These are phyloP conservation scores for Meiosimyza decipiens DNA, from an alignment of 2,888 invertebrate genomes.

Conservation along the genomic window DNA sequence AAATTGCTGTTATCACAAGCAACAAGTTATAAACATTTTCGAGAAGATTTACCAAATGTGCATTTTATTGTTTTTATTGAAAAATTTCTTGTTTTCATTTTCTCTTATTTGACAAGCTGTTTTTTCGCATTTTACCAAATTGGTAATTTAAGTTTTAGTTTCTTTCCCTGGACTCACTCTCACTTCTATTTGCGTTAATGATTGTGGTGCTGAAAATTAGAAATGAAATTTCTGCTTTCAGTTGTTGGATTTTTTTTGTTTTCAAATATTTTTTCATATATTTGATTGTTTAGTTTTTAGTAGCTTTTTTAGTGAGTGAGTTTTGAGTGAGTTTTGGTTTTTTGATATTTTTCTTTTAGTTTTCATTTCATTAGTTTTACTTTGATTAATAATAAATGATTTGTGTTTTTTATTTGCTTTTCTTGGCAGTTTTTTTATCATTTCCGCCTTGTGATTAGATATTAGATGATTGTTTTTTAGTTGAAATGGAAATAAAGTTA, in stretches of 20 bases:
- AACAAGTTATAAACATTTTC: constrained; percentile 15
- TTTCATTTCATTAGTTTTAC: constrained; percentile 22
- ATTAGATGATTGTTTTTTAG: constrained; percentile 17
- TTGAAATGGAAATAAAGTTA: neutral
- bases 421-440: neutral
- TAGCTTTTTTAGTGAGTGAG: constrained; percentile 39
- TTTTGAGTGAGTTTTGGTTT: constrained; percentile 34
- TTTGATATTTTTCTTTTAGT: neutral
- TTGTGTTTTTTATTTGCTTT: constrained; percentile 28
- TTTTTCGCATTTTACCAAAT: neutral
- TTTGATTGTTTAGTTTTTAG: constrained; percentile 35
- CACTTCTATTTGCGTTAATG: constrained; percentile 39
- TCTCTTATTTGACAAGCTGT: neutral
- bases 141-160: neutral
- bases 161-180: constrained; percentile 31
- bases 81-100: constrained; percentile 21
- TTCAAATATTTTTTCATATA: constrained; percentile 15
- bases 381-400: constrained; percentile 41
- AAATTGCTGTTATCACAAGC: constrained; percentile 33
- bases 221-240: constrained; percentile 44
- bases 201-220: constrained; percentile 50
- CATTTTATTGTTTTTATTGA: constrained; percentile 9
- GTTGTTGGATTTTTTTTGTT: constrained; percentile 34
- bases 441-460: constrained; percentile 17
- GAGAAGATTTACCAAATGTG: constrained; percentile 11